A percentile compares a stretch with the other conserved stretches of the same genome.
These are phyloP conservation scores for Drosophila trichaetosa DNA, from an alignment of 2,888 invertebrate species.

Conservation along the genomic window DNA sequence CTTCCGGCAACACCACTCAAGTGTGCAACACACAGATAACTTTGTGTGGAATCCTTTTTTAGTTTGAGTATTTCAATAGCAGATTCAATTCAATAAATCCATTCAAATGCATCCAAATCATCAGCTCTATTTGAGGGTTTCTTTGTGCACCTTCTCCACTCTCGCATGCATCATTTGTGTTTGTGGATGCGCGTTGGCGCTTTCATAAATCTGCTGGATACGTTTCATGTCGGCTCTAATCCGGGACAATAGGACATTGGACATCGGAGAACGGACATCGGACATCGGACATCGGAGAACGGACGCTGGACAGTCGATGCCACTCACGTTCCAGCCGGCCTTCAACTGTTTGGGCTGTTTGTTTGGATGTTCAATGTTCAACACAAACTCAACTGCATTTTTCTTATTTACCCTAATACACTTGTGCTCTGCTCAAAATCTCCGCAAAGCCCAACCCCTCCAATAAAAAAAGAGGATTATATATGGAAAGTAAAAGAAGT, in stretches of 20 bases:
- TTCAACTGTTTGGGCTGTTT: constrained; percentile 1
- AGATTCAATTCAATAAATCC: constrained; percentile 11
- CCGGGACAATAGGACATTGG: constrained; percentile 1
- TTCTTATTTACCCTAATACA: constrained; percentile 20
- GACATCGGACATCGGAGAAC: neutral
- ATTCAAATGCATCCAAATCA: constrained; percentile 13
- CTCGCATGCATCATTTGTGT: constrained; percentile 51
- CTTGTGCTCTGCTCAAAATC: constrained; percentile 15
- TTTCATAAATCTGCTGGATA: constrained; percentile 46
- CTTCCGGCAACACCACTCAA: neutral
- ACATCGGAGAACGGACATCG: constrained; percentile 1
- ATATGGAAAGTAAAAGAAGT: neutral
- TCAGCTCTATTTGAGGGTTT: neutral
- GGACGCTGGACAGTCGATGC: constrained; percentile 8
- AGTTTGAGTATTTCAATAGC: neutral
- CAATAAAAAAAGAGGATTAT: neutral
- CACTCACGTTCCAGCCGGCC: constrained; percentile 38
- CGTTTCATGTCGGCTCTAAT: constrained; percentile 13
- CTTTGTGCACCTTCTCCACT: constrained; percentile 1
- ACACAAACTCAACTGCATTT: constrained; percentile 19
- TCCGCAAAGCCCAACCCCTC: constrained; percentile 1
- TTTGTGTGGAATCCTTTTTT: neutral
- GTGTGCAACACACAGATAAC: constrained; percentile 1
- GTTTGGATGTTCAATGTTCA: constrained; percentile 38
- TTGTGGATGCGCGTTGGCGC: constrained; percentile 25